Evolutionary conservation across 1,140 invertebrate species (phyloP).

Genomic region (Trypoxylus dichotomus): DNA sequence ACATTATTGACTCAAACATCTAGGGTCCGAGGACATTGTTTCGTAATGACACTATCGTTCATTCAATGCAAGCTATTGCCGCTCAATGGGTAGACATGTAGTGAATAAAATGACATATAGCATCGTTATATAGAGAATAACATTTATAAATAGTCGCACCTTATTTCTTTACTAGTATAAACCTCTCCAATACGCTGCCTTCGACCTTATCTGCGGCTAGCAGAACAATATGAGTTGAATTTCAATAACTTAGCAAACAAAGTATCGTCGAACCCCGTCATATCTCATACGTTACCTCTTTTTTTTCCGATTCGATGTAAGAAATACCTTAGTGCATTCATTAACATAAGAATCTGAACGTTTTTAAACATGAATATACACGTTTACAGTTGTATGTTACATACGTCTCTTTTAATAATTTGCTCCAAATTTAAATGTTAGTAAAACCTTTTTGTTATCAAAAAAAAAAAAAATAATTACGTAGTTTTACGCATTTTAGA

Average conservation of each 20-base stretch:
- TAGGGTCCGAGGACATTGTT: background rate
- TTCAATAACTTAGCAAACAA: background rate
- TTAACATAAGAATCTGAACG: no score
- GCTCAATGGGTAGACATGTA: background rate
- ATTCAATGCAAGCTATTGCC: background rate
- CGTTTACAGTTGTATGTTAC: no score
- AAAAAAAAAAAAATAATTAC: no score
- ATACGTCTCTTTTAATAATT: no score
- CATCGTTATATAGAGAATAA: slow-evolving; percentile 2
- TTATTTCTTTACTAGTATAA: background rate
- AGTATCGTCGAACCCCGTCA: background rate
- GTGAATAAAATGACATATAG: slow-evolving; percentile 1
- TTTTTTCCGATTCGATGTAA: background rate
- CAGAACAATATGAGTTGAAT: background rate
- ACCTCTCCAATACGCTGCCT: background rate
- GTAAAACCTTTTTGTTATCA: no score
- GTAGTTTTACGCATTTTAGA: no score
- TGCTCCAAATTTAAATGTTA: no score
- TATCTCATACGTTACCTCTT: background rate
- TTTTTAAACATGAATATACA: no score
- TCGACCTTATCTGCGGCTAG: no score
- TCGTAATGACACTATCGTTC: background rate
- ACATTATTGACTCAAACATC: background rate
- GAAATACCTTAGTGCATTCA: background rate
- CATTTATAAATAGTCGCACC: slow-evolving; percentile 18